Evolutionary conservation across 2,888 invertebrate genomes (phyloP), one percentile per base, ranked within the genome.

Genomic region (Agrilus biguttatus): DNA sequence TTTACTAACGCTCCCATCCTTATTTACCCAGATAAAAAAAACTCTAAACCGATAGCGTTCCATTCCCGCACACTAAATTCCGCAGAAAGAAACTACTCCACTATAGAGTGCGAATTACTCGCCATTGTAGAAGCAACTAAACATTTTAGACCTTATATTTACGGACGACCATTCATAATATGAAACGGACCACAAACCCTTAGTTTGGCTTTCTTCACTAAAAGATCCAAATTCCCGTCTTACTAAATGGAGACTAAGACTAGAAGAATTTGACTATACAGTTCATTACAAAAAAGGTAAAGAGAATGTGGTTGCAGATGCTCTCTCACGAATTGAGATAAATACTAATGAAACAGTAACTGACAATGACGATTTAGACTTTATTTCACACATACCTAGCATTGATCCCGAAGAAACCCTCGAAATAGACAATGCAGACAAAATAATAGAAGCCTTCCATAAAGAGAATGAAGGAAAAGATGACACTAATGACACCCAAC

Each of bases 21-120:
- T 17, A 4, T 17, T 17, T 17, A 47, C 37, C 51, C 49, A 6
- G 45, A 49, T 37, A n/a, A n/a, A n/a, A n/a, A n/a, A n/a, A 41
- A 43, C 38, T 39, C 36, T 39, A 38, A 33, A 10, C 40, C 43
- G 7, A 39, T 42, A 8, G 37, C 42, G 4, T 45, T 35, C 39
- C 42, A 45, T n/a, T 45, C 45, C 14, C 36, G 45, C 8, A 45
- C 42, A 5, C 23, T 45, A 34, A 42, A 45, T 39, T 33, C 36
- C 13, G 43, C 40, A 8, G 46, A 46, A 21, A 37, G 21, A 37
- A 43, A 42, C 14, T 45, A 45, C 23, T 34, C 34, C n/a, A 43
- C 43, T 10, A 45, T 35, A 14, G 35, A 35, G 12, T 5, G 12
- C 13, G 14, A 35, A 35, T 14, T 35, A 10, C 35, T 35, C 35